Conservation (phyloP, 1,140 invertebrate species). For the Ooceraea biroi region DNA sequence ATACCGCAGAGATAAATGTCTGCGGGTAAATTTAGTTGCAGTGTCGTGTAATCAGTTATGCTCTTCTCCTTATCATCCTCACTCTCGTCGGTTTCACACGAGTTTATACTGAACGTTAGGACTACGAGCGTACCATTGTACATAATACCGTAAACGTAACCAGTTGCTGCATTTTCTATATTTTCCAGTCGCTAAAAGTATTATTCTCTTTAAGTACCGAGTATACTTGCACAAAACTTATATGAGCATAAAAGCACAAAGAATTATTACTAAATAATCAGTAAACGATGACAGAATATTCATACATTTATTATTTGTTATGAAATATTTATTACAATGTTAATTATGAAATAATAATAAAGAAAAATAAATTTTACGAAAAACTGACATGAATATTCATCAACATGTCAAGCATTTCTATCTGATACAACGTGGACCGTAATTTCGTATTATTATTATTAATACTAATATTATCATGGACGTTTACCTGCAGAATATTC, state of each 20-base stretch:
- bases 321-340: no score
- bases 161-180: slow-evolving; percentile 87
- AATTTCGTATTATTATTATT: neutral
- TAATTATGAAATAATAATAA: neutral
- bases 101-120: slow-evolving; percentile 87
- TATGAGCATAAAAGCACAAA: neutral
- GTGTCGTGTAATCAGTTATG: slow-evolving; percentile 85
- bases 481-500: slow-evolving; percentile 79
- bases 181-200: slow-evolving; percentile 87
- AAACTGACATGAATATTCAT: neutral
- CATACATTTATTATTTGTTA: no score
- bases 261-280: neutral
- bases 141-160: slow-evolving; percentile 91
- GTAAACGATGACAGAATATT: slow-evolving; percentile 3
- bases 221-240: no score
- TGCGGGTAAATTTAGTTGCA: slow-evolving; percentile 90
- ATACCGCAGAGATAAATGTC: slow-evolving; percentile 92
- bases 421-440: neutral
- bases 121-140: slow-evolving; percentile 90
- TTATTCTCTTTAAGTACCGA: slow-evolving; percentile 24
- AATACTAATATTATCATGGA: neutral
- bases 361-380: neutral
- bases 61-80: slow-evolving; percentile 87
- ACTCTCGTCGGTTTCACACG: slow-evolving; percentile 87
- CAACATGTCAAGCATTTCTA: slow-evolving; percentile 8